These are phyloP conservation scores for Takifugu flavidus DNA, from an alignment of 2,113 vertebrate species.

Conservation along the genomic window DNA sequence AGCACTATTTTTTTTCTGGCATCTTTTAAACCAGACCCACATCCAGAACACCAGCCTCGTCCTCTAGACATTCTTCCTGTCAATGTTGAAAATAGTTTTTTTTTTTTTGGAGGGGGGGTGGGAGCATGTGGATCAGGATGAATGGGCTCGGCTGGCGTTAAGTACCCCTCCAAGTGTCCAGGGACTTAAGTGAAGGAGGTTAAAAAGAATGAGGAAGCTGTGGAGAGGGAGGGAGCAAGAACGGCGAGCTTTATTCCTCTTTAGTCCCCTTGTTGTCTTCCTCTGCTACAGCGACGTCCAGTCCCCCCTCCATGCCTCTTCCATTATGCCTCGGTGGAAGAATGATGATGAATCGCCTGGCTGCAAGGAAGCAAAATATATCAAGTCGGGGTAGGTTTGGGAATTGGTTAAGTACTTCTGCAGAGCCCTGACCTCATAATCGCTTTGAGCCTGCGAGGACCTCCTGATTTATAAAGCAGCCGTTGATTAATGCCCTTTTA, in stretches of 20 bases:
- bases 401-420: slow-evolving; percentile 96
- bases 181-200: slow-evolving; percentile 59
- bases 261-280: slow-evolving; percentile 5
- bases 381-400: slow-evolving; percentile 81
- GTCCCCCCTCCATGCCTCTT: slow-evolving; percentile 76
- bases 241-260: slow-evolving; percentile 24
- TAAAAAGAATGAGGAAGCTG: slow-evolving; percentile 10
- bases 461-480: slow-evolving; percentile 94
- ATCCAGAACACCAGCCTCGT: slow-evolving; percentile 52
- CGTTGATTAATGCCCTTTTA: slow-evolving; percentile 96
- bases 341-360: slow-evolving; percentile 93
- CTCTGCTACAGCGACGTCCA: slow-evolving; percentile 45
- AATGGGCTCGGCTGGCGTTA: slow-evolving; percentile 71
- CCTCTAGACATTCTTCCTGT: slow-evolving; percentile 70
- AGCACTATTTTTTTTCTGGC: not conserved
- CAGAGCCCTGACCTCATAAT: slow-evolving; percentile 83
- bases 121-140: slow-evolving; percentile 52
- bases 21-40: slow-evolving; percentile 25
- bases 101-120: slow-evolving; percentile 40
- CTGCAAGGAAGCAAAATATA: slow-evolving; percentile 80
- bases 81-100: slow-evolving; percentile 76
- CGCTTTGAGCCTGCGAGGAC: slow-evolving; percentile 81
- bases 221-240: slow-evolving; percentile 16
- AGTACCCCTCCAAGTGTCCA: slow-evolving; percentile 61
- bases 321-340: slow-evolving; percentile 80